Evolutionary conservation across 1,140 invertebrate species (phyloP).

Genomic region (Melitaea cinxia): DNA sequence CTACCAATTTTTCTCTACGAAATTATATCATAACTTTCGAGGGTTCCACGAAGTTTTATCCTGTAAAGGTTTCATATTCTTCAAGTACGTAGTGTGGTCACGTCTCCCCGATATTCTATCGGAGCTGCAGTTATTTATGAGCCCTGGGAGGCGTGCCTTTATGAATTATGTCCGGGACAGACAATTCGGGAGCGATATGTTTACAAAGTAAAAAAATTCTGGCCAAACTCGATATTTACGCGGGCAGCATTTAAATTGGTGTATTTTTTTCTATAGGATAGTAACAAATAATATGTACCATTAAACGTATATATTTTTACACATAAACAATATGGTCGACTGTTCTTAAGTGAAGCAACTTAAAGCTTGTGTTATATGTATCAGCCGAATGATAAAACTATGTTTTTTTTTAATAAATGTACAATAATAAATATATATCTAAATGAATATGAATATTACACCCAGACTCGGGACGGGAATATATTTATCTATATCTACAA

Average conservation of each 20-base stretch:
- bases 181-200: constrained; percentile 26
- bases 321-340: too few relatives aligned
- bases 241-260: constrained; percentile 1
- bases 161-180: constrained; percentile 34
- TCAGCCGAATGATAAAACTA: too few relatives aligned
- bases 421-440: too few relatives aligned
- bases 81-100: constrained; percentile 24
- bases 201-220: constrained; percentile 37
- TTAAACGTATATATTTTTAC: too few relatives aligned
- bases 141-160: constrained; percentile 15
- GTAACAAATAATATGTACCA: neutral
- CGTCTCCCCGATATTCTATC: constrained; percentile 40
- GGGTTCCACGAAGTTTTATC: constrained; percentile 5
- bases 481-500: too few relatives aligned
- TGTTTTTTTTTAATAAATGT: too few relatives aligned
- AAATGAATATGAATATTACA: too few relatives aligned
- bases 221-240: constrained; percentile 7
- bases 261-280: neutral
- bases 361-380: too few relatives aligned
- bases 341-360: too few relatives aligned
- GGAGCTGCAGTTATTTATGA: constrained; percentile 34
- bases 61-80: constrained; percentile 3
- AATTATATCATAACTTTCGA: constrained; percentile 5
- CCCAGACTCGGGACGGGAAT: too few relatives aligned
- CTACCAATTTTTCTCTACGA: neutral